Evolutionary conservation across 1,140 invertebrate species (phyloP).

Genomic region (Drosophila nigrodunni): DNA sequence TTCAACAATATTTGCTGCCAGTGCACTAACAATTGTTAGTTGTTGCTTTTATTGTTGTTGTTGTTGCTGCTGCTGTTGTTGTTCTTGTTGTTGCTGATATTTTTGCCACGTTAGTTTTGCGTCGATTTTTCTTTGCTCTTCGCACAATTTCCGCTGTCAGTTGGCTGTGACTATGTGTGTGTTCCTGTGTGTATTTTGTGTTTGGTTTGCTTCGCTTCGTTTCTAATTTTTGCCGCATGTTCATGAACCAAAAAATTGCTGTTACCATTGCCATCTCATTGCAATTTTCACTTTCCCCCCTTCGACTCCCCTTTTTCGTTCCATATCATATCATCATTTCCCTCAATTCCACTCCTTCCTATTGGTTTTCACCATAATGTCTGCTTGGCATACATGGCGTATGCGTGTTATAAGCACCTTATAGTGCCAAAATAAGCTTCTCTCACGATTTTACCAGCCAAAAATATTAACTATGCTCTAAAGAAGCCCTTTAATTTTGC

Average conservation of each 20-base stretch:
- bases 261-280: slow-evolving; percentile 48
- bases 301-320: background rate
- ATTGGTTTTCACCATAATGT: slow-evolving; percentile 10
- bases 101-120: slow-evolving; percentile 51
- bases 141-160: slow-evolving; percentile 66
- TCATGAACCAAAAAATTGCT: slow-evolving; percentile 72
- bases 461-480: slow-evolving; percentile 62
- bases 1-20: no score
- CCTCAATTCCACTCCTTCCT: background rate
- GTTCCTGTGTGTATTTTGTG: slow-evolving; percentile 46
- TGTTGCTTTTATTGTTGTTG: background rate
- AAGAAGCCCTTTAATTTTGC: slow-evolving; percentile 42
- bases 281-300: background rate
- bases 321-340: slow-evolving; percentile 5
- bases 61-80: slow-evolving; percentile 22
- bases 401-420: slow-evolving; percentile 63
- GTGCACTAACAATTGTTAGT: no score
- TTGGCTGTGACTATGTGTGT: slow-evolving; percentile 36
- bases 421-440: slow-evolving; percentile 32
- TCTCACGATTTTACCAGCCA: slow-evolving; percentile 52
- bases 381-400: slow-evolving; percentile 61
- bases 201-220: slow-evolving; percentile 44
- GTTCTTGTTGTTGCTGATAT: slow-evolving; percentile 29
- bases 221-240: slow-evolving; percentile 76
- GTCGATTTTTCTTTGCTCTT: slow-evolving; percentile 57